These are phyloP conservation scores for Cephalopachus bancanus DNA, from an alignment of 2,797 vertebrate species.

Conservation along the genomic window DNA sequence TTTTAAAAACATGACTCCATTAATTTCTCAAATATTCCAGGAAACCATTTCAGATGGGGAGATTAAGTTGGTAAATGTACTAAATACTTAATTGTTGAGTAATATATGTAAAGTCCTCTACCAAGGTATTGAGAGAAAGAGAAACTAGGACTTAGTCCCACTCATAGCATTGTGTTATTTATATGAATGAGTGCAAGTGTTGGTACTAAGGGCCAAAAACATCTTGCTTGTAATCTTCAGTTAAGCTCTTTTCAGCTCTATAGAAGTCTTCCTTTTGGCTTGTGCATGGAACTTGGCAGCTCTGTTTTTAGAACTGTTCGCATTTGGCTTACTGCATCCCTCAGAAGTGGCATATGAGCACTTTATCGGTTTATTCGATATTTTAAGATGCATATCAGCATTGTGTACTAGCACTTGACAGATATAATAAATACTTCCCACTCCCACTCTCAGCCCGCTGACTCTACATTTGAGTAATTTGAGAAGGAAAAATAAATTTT, in stretches of 20 bases:
- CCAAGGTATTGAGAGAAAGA: background rate
- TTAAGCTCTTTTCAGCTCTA: slow-evolving; percentile 82
- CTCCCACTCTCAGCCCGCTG: background rate
- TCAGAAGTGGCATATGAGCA: slow-evolving; percentile 76
- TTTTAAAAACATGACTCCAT: slow-evolving; percentile 19
- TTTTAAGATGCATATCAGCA: slow-evolving; percentile 80
- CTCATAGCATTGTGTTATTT: background rate
- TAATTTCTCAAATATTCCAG: background rate
- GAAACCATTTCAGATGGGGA: slow-evolving; percentile 20
- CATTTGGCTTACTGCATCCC: slow-evolving; percentile 75
- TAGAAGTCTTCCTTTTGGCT: slow-evolving; percentile 83
- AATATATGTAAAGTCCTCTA: background rate
- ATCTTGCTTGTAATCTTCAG: slow-evolving; percentile 82
- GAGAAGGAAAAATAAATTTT: background rate
- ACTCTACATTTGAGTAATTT: background rate
- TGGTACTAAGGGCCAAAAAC: slow-evolving; percentile 69
- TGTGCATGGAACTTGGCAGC: slow-evolving; percentile 81
- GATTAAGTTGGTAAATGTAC: background rate
- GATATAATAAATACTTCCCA: slow-evolving; percentile 70
- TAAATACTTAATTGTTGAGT: background rate
- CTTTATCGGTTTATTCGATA: slow-evolving; percentile 76
- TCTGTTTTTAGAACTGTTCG: slow-evolving; percentile 79
- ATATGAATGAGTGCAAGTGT: slow-evolving; percentile 66
- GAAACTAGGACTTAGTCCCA: background rate
- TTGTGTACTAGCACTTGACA: slow-evolving; percentile 70